Evolutionary conservation across 2,113 vertebrate species (phyloP).

Genomic region (Ceyx cyanopectus): DNA sequence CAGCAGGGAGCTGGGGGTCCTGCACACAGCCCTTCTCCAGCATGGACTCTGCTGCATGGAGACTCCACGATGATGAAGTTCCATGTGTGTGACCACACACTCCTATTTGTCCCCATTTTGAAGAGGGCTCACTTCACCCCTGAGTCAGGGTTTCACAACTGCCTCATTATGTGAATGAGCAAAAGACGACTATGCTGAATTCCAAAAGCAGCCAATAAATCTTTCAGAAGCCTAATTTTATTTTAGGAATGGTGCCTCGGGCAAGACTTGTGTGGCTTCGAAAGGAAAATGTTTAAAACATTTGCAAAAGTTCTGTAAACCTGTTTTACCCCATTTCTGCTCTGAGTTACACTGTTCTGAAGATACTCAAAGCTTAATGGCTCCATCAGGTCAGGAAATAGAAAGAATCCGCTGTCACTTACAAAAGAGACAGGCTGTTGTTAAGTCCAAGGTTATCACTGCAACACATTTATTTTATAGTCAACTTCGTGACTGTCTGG

Average conservation of each 20-base stretch:
- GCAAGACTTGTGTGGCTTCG: conserved; percentile 51
- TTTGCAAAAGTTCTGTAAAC: conserved; percentile 40
- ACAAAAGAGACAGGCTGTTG: neutral
- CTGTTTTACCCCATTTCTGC: conserved; percentile 24
- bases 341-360: neutral
- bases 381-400: neutral
- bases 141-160: conserved; percentile 54
- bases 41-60: neutral
- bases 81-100: neutral
- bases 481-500: neutral
- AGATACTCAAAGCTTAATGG: neutral
- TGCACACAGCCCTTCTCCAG: neutral
- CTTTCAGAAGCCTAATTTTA: conserved; percentile 63
- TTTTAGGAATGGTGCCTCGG: conserved; percentile 52
- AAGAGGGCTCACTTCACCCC: conserved; percentile 2
- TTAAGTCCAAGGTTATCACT: conserved; percentile 4
- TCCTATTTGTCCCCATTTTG: neutral
- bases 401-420: neutral
- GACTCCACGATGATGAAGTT: neutral
- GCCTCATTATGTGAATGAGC: conserved; percentile 34
- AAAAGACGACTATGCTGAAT: neutral
- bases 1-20: neutral
- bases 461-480: neutral
- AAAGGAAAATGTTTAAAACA: conserved; percentile 45
- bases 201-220: conserved; percentile 61